phyloP scores from a whole-genome alignment of 2,888 invertebrate genomes.

The Cyaniris semiargus region DNA sequence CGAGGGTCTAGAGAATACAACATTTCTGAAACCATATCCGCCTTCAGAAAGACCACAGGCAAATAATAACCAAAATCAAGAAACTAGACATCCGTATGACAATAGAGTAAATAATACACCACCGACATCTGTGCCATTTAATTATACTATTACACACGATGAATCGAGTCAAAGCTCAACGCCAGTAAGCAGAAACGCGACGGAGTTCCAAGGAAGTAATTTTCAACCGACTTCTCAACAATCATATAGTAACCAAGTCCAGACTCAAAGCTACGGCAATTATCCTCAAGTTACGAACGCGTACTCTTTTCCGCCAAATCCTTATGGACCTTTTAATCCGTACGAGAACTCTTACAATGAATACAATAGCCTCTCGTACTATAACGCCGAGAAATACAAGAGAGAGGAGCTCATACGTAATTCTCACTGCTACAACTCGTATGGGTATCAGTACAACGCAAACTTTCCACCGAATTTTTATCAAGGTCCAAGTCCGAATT shows the following conservation, averaged over 20 bases:
- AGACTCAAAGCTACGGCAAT: conserved; percentile 72
- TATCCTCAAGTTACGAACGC: conserved; percentile 73
- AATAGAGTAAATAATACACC: conserved; percentile 55
- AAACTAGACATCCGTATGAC: conserved; percentile 71
- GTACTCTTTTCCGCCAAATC: conserved; percentile 69
- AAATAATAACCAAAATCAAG: conserved; percentile 60
- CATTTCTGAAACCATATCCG: conserved; percentile 83
- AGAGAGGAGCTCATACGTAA: conserved; percentile 75
- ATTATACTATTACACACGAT: conserved; percentile 72
- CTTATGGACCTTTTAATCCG: conserved; percentile 76
- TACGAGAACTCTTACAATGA: conserved; percentile 77
- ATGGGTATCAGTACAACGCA: conserved; percentile 80
- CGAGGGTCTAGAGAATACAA: conserved; percentile 73
- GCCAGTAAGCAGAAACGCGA: conserved; percentile 54
- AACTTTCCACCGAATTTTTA: conserved; percentile 79
- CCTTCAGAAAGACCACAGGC: conserved; percentile 74
- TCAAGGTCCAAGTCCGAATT: conserved; percentile 72
- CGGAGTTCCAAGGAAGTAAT: conserved; percentile 67
- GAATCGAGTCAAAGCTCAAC: conserved; percentile 57
- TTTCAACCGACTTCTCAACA: conserved; percentile 69
- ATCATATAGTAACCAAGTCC: conserved; percentile 63
- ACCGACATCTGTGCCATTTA: conserved; percentile 60
- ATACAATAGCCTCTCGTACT: conserved; percentile 76
- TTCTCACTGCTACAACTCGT: conserved; percentile 77
- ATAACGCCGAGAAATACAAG: conserved; percentile 78